These are phyloP conservation scores for Cancer borealis DNA, from an alignment of 2,888 invertebrate genomes.

Conservation along the genomic window DNA sequence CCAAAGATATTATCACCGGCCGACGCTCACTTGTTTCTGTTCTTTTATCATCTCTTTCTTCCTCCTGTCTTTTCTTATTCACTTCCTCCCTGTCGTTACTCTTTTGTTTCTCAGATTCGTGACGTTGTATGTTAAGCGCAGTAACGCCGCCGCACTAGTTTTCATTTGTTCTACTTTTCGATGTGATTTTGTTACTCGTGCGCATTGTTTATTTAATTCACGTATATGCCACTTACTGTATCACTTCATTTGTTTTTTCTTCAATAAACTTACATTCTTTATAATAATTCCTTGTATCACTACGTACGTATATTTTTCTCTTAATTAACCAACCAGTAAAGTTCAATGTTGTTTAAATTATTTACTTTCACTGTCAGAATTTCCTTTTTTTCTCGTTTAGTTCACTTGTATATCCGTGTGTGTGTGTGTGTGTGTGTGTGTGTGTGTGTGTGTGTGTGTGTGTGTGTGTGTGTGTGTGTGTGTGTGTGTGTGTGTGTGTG, in stretches of 20 bases:
- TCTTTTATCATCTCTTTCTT: background rate
- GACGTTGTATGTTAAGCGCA: background rate
- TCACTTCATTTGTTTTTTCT: background rate
- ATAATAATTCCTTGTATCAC: background rate
- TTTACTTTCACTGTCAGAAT: background rate
- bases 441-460: no score
- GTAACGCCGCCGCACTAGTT: no score
- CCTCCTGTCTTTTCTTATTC: background rate
- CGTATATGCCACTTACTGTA: background rate
- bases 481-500: constrained; percentile 16
- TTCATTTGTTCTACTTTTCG: no score
- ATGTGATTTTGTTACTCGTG: no score
- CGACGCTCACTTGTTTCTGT: background rate
- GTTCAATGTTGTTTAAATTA: background rate
- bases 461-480: background rate
- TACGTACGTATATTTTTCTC: constrained; percentile 28
- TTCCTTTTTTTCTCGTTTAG: background rate
- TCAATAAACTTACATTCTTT: background rate
- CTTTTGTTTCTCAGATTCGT: background rate
- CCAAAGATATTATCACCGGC: background rate
- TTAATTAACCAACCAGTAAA: background rate
- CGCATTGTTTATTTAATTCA: no score
- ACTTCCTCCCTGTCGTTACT: background rate
- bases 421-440: constrained; percentile 32
- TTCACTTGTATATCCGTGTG: background rate